Conservation (phyloP, 2,888 invertebrate species). For the Pachycephus smyrnensis region DNA sequence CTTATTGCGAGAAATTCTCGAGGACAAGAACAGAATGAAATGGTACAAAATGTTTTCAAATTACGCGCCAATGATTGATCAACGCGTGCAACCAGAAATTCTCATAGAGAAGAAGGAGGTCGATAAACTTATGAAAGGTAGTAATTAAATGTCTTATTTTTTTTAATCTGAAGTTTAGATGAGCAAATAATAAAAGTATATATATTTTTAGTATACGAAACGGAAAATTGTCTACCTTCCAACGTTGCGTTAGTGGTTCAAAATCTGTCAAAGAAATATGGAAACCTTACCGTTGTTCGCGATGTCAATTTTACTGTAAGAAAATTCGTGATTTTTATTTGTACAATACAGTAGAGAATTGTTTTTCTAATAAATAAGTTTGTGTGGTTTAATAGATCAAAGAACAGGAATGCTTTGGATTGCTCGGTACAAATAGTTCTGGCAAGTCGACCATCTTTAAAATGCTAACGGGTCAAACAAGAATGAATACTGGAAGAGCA, state of each 20-base stretch:
- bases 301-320: conserved; percentile 25
- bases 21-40: conserved; percentile 25
- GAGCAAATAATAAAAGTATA: not conserved
- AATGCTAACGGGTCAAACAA: conserved; percentile 25
- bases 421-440: conserved; percentile 35
- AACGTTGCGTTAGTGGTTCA: conserved; percentile 27
- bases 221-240: conserved; percentile 8
- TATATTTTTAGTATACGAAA: conserved; percentile 21
- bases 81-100: not conserved
- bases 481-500: conserved; percentile 28
- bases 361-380: too few relatives aligned
- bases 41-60: conserved; percentile 14
- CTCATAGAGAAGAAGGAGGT: conserved; percentile 8
- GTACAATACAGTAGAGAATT: too few relatives aligned
- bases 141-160: not conserved
- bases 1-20: conserved; percentile 27
- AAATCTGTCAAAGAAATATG: conserved; percentile 26
- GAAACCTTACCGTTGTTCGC: conserved; percentile 9
- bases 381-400: conserved; percentile 19
- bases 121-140: conserved; percentile 12
- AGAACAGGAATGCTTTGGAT: conserved; percentile 34
- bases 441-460: conserved; percentile 40
- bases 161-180: not conserved
- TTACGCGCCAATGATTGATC: not conserved
- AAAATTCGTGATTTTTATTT: not conserved